Base-by-base conservation (phyloP, 2,113 vertebrate species). In the Apus apus region DNA sequence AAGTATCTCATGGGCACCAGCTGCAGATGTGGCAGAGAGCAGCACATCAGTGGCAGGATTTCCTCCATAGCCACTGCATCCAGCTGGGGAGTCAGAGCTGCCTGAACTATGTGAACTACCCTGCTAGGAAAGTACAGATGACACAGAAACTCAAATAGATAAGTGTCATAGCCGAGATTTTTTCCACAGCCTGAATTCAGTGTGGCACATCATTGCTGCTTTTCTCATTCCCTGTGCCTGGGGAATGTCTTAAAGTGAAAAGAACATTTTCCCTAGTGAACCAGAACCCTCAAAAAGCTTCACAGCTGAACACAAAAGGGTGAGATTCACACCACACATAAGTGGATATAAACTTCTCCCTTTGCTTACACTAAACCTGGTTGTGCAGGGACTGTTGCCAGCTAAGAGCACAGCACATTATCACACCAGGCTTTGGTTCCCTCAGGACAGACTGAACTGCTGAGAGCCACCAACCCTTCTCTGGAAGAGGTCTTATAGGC, bases 141-240 rank as follows among this genome's bases (percentile, higher is more conserved):
- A 76, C 36, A 82, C 21, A 54, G 62, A 61, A 95, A 89, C 85
- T 82, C 78, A 75, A 75, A 82, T 2, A 89, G 78, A 73, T 64
- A 62, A 87, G 40, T 58, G 45, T 38, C 91, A 85, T 60, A 83
- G 81, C 85, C 3, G 2, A 93, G 91, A 94, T 94, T 82, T 95
- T 94, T 95, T 91, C 94, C 93, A 76, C 67, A 62, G 78, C 46
- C 86, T 58, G 74, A 73, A 79, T 87, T 73, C 74, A 73, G 14
- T 15, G 34, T 65, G 60, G 79, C 89, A 58, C 83, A 64, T 81
- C 77, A 58, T 25, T 3, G 1, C 77, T 91, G 85, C 45, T 96
- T 85, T 96, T 90, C 87, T 93, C 58, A 85, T 85, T 85, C 70
- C 80, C 71, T 6, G 21, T 4, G 45, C n/a, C 62, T 45, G 48